Evolutionary conservation across 2,113 vertebrate species (phyloP).

Genomic region (Neolamprologus modestus): DNA sequence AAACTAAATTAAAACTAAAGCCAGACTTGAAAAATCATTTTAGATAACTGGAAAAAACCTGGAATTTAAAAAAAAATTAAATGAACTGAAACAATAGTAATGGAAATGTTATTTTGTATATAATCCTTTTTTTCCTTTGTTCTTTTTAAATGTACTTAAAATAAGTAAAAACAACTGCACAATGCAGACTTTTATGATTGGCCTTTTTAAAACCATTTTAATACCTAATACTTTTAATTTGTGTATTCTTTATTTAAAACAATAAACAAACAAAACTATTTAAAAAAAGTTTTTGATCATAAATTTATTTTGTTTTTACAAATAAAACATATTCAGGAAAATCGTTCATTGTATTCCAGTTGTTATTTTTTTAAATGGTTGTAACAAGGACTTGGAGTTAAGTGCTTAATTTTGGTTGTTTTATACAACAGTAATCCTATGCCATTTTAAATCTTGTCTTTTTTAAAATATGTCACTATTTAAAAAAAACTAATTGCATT

Average conservation of each 20-base stretch:
- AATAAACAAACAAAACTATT: neutral
- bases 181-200: neutral
- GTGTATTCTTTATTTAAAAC: neutral
- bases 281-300: fast-evolving
- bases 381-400: neutral
- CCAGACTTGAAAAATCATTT: neutral
- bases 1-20: neutral
- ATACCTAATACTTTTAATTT: neutral
- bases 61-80: neutral
- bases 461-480: neutral
- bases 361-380: neutral
- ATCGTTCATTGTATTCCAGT: fast-evolving
- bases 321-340: neutral
- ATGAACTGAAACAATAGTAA: neutral
- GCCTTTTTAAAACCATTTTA: neutral
- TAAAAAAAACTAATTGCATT: neutral
- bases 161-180: neutral
- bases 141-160: neutral
- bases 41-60: neutral
- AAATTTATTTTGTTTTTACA: neutral
- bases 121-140: neutral
- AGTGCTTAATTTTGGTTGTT: neutral
- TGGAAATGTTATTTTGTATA: neutral
- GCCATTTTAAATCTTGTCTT: neutral
- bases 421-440: neutral